phyloP scores from a whole-genome alignment of 1,140 invertebrate species.

The Tribolium madens region DNA sequence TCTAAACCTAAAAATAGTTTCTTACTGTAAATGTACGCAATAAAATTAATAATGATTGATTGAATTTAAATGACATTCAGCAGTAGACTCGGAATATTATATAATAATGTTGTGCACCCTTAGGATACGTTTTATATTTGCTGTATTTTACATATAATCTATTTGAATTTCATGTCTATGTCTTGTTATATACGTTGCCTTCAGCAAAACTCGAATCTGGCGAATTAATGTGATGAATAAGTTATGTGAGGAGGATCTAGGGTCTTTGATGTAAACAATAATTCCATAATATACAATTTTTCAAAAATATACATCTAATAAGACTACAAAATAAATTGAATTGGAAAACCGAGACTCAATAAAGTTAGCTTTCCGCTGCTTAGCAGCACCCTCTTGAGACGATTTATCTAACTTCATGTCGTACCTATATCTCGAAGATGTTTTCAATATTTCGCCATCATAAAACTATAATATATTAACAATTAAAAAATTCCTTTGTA shows the following conservation, averaged over 20 bases:
- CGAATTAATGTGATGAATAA: constrained; percentile 42
- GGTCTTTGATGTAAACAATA: constrained; percentile 42
- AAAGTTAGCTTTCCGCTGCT: neutral
- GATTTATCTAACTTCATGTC: neutral
- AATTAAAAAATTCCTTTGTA: neutral
- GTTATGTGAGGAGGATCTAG: constrained; percentile 17
- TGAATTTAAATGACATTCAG: constrained; percentile 3
- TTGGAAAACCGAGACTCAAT: neutral
- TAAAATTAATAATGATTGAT: neutral
- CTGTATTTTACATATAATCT: constrained; percentile 33
- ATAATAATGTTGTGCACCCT: constrained; percentile 7
- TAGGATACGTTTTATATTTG: constrained; percentile 26
- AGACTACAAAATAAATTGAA: constrained; percentile 6
- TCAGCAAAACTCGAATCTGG: constrained; percentile 30
- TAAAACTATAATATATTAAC: neutral
- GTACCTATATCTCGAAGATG: too few relatives aligned
- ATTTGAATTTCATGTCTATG: constrained; percentile 38
- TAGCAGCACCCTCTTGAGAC: neutral
- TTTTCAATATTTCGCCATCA: neutral
- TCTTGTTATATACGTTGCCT: constrained; percentile 39
- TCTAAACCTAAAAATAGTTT: neutral
- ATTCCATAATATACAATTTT: constrained; percentile 18
- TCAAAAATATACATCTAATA: neutral
- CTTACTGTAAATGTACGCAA: neutral
- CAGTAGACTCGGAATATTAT: constrained; percentile 11